phyloP scores from a whole-genome alignment of 2,113 vertebrate species.

The Catharus bicknelli region DNA sequence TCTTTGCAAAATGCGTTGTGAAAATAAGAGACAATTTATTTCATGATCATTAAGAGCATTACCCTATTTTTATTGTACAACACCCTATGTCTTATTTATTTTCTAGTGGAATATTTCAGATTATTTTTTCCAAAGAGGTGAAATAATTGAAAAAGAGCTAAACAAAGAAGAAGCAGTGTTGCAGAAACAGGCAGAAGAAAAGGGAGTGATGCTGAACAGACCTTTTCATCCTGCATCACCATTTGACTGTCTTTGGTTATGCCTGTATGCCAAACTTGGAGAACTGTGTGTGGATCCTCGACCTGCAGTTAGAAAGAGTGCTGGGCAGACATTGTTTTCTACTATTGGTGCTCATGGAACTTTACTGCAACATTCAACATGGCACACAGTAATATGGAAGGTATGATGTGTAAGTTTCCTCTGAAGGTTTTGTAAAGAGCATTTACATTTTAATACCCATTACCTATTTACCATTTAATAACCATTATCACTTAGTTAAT shows the following conservation, averaged over 20 bases:
- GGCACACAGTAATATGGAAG: constrained; percentile 98
- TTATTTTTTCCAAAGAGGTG: constrained; percentile 98
- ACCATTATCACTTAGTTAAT: background rate
- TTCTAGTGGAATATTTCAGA: constrained; percentile 99
- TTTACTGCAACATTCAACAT: constrained; percentile 91
- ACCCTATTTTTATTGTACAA: background rate
- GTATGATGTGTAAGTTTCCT: constrained; percentile 54
- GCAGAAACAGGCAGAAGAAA: constrained; percentile 91
- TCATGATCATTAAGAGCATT: background rate
- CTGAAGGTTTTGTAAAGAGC: background rate
- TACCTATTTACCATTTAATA: background rate
- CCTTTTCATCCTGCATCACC: constrained; percentile 96
- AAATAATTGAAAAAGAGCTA: constrained; percentile 92
- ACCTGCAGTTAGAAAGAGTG: constrained; percentile 95
- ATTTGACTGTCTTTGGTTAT: constrained; percentile 97
- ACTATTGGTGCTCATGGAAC: constrained; percentile 96
- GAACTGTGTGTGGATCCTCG: constrained; percentile 95
- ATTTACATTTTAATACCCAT: background rate
- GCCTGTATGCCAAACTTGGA: constrained; percentile 93
- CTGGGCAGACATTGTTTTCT: constrained; percentile 95
- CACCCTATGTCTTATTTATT: background rate
- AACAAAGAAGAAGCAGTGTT: constrained; percentile 88
- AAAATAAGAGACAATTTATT: background rate
- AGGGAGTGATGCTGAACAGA: constrained; percentile 86
- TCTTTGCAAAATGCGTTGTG: background rate